A percentile compares a stretch with the other conserved stretches of the same genome.
Conservation (phyloP, 2,888 invertebrate genomes). For the Meloe dianella region DNA sequence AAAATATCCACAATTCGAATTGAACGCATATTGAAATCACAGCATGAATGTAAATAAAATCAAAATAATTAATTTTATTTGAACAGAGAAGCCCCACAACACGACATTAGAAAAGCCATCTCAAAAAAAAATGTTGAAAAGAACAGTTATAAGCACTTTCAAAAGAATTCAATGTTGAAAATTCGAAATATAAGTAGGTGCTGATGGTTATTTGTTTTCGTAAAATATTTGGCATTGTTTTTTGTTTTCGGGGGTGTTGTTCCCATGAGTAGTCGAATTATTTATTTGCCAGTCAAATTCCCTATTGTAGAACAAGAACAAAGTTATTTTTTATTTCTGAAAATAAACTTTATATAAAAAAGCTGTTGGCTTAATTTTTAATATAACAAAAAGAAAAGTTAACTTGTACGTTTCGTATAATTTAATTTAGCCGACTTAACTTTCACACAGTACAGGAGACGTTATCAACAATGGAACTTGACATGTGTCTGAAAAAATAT, state of each 20-base stretch:
- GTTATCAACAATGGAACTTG: background rate
- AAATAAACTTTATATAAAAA: background rate
- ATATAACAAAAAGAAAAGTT: background rate
- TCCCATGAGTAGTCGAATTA: background rate
- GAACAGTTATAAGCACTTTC: too few species aligned
- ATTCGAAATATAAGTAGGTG: background rate
- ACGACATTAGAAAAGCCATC: background rate
- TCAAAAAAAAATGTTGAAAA: background rate
- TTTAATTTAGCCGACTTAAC: background rate
- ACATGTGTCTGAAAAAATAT: background rate
- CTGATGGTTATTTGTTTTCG: background rate
- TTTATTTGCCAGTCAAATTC: background rate
- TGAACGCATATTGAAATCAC: background rate
- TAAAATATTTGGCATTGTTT: conserved; percentile 9
- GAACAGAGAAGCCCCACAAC: too few species aligned
- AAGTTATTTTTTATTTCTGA: conserved; percentile 5
- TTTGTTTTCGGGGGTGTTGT: background rate
- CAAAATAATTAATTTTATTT: background rate
- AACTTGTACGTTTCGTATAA: too few species aligned
- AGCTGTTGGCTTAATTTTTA: background rate
- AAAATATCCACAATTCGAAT: background rate
- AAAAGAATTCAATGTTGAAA: background rate
- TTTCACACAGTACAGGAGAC: too few species aligned
- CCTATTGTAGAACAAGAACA: background rate
- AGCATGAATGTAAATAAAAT: conserved; percentile 1